Evolutionary conservation across 2,797 vertebrate genomes (phyloP), one percentile per base, ranked within the genome.

Genomic region (Leuciscus waleckii): DNA sequence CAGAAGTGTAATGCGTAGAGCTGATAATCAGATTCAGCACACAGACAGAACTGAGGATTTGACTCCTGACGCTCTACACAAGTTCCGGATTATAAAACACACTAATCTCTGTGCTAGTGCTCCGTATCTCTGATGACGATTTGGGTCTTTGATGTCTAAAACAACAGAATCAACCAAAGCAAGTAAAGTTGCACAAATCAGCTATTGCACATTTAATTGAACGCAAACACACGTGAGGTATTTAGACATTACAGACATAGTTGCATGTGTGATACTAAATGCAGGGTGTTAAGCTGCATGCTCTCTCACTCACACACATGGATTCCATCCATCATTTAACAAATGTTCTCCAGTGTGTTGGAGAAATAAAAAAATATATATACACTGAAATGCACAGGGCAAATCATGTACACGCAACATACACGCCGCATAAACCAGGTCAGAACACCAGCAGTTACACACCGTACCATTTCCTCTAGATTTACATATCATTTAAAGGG

Each of bases 361-460:
- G 82, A 61, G 14, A 56, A 82, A 85, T 84, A 85, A 63, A 88
- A 87, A n/a, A n/a, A n/a, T n/a, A n/a, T 29, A 85, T 85, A 87
- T 70, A 79, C 39, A 77, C 29, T 49, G 43, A 83, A 49, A 83
- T 17, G 41, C 81, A 83, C 68, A 69, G 75, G 69, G 23, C 49
- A 74, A 51, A 75, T 67, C 81, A 21, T 9, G 26, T 39, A 78
- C 63, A 77, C 7, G 37, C 10, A 78, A 78, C 35, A 61, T 39
- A 17, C 19, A 65, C 4, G 1, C 16, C 21, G 49, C 54, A 35
- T 49, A 85, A 84, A 79, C 43, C 54, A 73, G 68, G 75, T 85
- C 83, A 85, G 37, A 78, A 41, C 75, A 41, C 26, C 58, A 75
- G n/a, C 69, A 73, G 37, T 32, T 23, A n/a, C 68, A 71, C n/a